Evolutionary conservation across 1,140 invertebrate genomes (phyloP), one percentile per base, ranked within the genome.

Genomic region (Ips nitidus): DNA sequence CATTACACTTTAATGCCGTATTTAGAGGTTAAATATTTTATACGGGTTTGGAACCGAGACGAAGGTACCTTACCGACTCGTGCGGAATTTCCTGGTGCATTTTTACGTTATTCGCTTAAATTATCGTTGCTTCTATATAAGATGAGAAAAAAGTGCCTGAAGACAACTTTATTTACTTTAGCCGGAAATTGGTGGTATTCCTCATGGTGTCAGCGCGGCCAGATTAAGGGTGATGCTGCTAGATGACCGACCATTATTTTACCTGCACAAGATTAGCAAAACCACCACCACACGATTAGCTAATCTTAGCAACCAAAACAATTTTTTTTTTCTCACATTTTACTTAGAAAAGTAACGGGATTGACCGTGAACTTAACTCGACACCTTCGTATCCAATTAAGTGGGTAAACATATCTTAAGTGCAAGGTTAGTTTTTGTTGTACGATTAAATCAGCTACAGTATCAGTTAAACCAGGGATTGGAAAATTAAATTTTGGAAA

Each of bases 21-120:
- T 66, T 66, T 66, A 58, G 53, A 66, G 64, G 64, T 58, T 66
- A 66, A 66, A 66, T 66, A 66, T 66, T 66, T 66, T 55, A 66
- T 58, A 66, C 42, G 41, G 41, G 53, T 66, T 66, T 57, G 53
- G 53, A 40, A 66, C 53, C 64, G 53, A 37, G 62, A 22, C 53
- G 36, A 42, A 41, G 42, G 64, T 58, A 55, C 53, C 47, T 66
- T 58, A 66, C 64, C 64, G 53, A 42, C 64, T 22, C 53, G 43
- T 39, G 7, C 57, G 45, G 64, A 66, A 66, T 66, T 66, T 66
- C 64, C 42, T 57, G 64, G 43, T 66, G 43, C 37, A 66, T 50
- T 66, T 66, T 66, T 58, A n/a, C 36, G 50, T 58, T 66, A 38
- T 58, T 41, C 36, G 22, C 8, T 66, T 66, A 66, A 66, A 66